Percentiles rank a stretch among this genome's conserved stretches.
phyloP scores from a whole-genome alignment of 92 coral and sea anemone species.

The Phymanthus crucifer region DNA sequence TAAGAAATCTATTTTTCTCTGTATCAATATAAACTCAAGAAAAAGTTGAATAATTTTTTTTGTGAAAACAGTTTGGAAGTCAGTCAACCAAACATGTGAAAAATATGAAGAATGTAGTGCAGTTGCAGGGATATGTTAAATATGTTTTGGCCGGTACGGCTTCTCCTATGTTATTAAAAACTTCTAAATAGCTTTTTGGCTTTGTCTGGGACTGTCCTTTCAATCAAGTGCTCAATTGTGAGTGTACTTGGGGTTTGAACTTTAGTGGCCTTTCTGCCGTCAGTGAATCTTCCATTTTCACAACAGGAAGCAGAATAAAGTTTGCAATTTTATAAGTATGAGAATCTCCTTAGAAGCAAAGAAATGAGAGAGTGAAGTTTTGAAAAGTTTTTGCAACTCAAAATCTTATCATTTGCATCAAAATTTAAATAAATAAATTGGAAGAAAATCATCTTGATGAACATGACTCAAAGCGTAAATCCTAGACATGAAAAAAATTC shows the following conservation, averaged over 20 bases:
- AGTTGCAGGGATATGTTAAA: background rate
- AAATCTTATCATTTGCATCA: background rate
- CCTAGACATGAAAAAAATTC: background rate
- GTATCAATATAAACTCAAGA: too few species aligned
- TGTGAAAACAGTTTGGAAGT: too few species aligned
- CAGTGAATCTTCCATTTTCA: background rate
- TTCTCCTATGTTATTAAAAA: background rate
- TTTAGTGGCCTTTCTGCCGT: background rate
- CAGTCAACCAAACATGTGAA: too few species aligned
- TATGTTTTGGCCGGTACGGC: background rate
- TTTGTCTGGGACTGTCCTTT: conserved; percentile 6
- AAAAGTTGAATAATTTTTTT: too few species aligned
- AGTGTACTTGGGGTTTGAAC: conserved; percentile 9
- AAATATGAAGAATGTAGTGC: too few species aligned
- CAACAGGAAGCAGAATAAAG: background rate
- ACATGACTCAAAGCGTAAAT: background rate
- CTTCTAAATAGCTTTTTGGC: background rate
- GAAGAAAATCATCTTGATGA: background rate
- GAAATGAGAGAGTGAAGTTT: background rate
- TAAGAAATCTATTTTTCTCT: too few species aligned
- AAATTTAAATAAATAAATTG: background rate
- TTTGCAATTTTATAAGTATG: background rate
- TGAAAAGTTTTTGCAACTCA: background rate
- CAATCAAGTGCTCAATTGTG: conserved; percentile 3
- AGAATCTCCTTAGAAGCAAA: background rate